Conservation (phyloP, 1,140 invertebrate species). For the Lepidostoma basale region DNA sequence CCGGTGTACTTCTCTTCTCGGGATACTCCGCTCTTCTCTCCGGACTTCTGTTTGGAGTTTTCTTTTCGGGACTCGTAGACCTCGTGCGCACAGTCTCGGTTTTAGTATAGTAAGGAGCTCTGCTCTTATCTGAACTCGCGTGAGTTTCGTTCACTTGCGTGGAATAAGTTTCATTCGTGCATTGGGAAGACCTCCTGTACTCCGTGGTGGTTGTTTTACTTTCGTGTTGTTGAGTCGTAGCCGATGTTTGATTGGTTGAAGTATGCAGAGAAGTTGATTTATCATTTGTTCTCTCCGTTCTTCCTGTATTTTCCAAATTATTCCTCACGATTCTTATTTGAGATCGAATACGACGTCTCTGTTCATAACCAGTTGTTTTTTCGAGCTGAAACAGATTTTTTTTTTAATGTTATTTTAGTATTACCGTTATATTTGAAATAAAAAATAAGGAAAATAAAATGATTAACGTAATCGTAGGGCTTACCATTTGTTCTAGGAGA, state of each 20-base stretch:
- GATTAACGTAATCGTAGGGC: neutral
- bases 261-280: constrained; percentile 1
- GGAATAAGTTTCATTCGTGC: constrained; percentile 6
- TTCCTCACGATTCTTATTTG: constrained; percentile 74
- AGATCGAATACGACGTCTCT: constrained; percentile 73
- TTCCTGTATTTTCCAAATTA: constrained; percentile 53
- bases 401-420: neutral
- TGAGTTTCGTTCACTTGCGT: constrained; percentile 39
- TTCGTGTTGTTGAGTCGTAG: constrained; percentile 9
- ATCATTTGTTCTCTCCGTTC: constrained; percentile 24
- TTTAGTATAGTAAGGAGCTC: constrained; percentile 7
- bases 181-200: constrained; percentile 29
- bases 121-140: constrained; percentile 36
- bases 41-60: constrained; percentile 29
- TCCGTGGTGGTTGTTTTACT: constrained; percentile 13
- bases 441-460: constrained; percentile 13
- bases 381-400: constrained; percentile 65
- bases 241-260: constrained; percentile 6
- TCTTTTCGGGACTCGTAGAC: constrained; percentile 28
- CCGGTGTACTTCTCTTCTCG: constrained; percentile 9
- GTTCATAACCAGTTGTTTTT: constrained; percentile 74
- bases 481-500: constrained; percentile 71
- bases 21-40: neutral
- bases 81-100: constrained; percentile 31
- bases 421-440: neutral